Evolutionary conservation across 2,888 invertebrate species (phyloP).

Genomic region (Pasiphila rectangulata): DNA sequence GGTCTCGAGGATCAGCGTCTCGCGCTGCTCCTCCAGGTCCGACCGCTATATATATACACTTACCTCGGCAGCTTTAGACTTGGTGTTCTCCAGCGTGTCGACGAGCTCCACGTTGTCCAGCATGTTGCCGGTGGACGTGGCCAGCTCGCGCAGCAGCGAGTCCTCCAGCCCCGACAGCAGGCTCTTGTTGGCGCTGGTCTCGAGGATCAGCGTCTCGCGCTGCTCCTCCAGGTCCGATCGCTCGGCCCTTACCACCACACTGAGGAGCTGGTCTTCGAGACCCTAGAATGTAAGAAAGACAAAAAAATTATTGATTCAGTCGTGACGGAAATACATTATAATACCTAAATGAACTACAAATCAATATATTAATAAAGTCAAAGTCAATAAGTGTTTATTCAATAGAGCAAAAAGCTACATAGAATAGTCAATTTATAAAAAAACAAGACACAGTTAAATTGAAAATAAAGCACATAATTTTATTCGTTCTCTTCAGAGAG

Average conservation of each 20-base stretch:
- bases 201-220: slow-evolving; percentile 89
- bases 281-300: slow-evolving; percentile 74
- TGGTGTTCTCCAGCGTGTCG: slow-evolving; percentile 92
- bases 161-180: slow-evolving; percentile 92
- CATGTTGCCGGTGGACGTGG: slow-evolving; percentile 95
- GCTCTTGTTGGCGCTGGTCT: slow-evolving; percentile 93
- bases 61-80: slow-evolving; percentile 91
- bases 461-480: too few species aligned
- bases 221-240: slow-evolving; percentile 93
- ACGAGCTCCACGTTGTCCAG: slow-evolving; percentile 94
- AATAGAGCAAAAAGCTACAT: too few species aligned
- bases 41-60: too few species aligned
- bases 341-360: too few species aligned
- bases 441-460: too few species aligned
- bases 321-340: too few species aligned
- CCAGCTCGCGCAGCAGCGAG: slow-evolving; percentile 90
- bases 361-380: too few species aligned
- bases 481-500: too few species aligned
- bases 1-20: slow-evolving; percentile 90
- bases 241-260: slow-evolving; percentile 93
- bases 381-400: too few species aligned
- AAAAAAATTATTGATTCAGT: not conserved
- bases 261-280: slow-evolving; percentile 93
- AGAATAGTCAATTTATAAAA: too few species aligned
- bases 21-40: slow-evolving; percentile 93